Conservation (phyloP, 2,113 vertebrate genomes). For the Vanacampus margaritifer region DNA sequence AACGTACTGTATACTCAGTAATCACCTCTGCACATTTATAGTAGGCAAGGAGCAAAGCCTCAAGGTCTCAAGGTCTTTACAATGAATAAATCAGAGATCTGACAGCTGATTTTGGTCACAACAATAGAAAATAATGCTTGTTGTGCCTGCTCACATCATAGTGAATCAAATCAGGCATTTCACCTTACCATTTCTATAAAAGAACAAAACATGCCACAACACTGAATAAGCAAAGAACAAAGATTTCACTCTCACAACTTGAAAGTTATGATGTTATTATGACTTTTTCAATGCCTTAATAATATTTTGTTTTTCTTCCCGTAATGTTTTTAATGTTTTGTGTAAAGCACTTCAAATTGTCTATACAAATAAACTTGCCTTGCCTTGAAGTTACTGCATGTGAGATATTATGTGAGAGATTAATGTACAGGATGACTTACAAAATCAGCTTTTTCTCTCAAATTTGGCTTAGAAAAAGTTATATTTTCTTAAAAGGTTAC, state of each 20-base stretch:
- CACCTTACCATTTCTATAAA: not conserved
- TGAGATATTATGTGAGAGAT: not conserved
- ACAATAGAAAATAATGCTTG: not conserved
- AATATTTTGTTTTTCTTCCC: too few relatives aligned
- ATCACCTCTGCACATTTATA: not conserved
- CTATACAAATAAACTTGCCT: too few relatives aligned
- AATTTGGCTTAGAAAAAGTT: not conserved
- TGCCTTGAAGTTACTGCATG: too few relatives aligned
- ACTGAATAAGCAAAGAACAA: too few relatives aligned
- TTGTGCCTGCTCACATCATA: slow-evolving; percentile 13
- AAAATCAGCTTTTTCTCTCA: not conserved
- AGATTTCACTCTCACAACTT: too few relatives aligned
- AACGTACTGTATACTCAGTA: not conserved
- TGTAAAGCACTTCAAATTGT: too few relatives aligned
- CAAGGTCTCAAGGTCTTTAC: slow-evolving; percentile 3
- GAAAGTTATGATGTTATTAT: too few relatives aligned
- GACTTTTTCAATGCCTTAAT: too few relatives aligned
- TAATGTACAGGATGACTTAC: not conserved
- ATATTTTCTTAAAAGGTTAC: not conserved
- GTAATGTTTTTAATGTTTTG: too few relatives aligned
- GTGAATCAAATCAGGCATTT: slow-evolving; percentile 1
- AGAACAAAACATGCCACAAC: not conserved
- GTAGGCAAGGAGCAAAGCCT: not conserved
- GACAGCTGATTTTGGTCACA: slow-evolving; percentile 7
- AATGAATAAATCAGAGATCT: slow-evolving; percentile 8